Conservation (phyloP, 2,888 invertebrate genomes). For the Eupithecia tripunctaria region DNA sequence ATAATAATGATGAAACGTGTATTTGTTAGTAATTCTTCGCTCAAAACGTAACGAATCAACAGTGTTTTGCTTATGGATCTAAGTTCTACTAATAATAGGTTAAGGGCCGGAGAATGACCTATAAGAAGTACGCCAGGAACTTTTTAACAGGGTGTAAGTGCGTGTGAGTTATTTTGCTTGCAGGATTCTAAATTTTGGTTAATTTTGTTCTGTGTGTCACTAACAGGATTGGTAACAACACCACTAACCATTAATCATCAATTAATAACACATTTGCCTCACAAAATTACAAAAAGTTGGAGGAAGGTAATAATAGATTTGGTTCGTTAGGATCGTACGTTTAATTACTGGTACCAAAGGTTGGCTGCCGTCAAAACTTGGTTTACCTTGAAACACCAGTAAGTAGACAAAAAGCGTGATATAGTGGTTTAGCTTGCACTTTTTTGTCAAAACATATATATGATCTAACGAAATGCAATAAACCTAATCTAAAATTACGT, state of each 20-base stretch:
- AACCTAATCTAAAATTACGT: slow-evolving; percentile 9
- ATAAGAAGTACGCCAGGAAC: not conserved
- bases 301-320: not conserved
- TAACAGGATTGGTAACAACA: slow-evolving; percentile 7
- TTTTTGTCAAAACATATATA: not conserved
- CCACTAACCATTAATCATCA: not conserved
- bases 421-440: not conserved
- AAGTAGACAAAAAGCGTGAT: not conserved
- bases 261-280: not conserved
- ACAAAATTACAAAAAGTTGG: not conserved
- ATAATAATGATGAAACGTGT: not conserved
- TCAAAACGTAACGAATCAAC: not conserved
- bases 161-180: not conserved
- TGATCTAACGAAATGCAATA: not conserved
- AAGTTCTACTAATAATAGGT: not conserved
- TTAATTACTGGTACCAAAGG: not conserved
- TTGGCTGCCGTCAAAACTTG: not conserved
- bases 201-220: not conserved
- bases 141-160: not conserved
- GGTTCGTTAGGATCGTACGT: not conserved
- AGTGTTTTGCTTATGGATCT: not conserved
- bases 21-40: not conserved
- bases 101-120: not conserved
- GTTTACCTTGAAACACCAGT: too few species aligned
- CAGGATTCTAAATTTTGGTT: not conserved